These are phyloP conservation scores for Nymphalis polychloros DNA, from an alignment of 2,888 invertebrate genomes.

Conservation along the genomic window DNA sequence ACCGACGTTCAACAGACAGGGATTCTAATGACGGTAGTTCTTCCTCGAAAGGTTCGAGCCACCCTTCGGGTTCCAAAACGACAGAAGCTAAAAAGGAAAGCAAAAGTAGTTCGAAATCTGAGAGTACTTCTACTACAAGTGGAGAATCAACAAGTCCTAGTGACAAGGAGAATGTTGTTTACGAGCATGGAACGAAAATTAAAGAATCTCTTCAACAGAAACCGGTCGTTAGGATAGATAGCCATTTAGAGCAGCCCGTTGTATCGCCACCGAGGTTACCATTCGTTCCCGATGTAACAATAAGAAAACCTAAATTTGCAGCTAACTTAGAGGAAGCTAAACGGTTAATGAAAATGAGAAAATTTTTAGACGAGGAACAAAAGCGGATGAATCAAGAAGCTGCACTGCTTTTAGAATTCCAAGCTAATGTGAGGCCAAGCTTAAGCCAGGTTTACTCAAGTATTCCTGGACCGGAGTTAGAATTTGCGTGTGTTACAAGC, in stretches of 20 bases:
- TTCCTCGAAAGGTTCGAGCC: conserved; percentile 72
- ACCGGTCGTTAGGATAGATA: conserved; percentile 65
- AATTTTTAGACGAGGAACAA: conserved; percentile 83
- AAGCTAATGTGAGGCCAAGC: conserved; percentile 75
- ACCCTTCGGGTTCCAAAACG: conserved; percentile 61
- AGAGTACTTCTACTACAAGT: conserved; percentile 70
- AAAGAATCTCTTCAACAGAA: conserved; percentile 53
- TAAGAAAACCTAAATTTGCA: conserved; percentile 86
- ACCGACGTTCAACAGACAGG: conserved; percentile 88
- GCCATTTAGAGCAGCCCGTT: conserved; percentile 65
- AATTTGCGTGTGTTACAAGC: conserved; percentile 69
- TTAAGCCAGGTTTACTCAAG: conserved; percentile 76
- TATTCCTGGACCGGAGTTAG: conserved; percentile 75
- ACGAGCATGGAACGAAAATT: conserved; percentile 47
- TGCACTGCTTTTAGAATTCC: conserved; percentile 72
- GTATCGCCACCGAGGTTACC: conserved; percentile 64
- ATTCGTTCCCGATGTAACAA: conserved; percentile 73
- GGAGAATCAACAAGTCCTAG: conserved; percentile 78
- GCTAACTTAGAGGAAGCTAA: conserved; percentile 85
- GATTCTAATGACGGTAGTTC: conserved; percentile 89
- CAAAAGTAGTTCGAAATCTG: conserved; percentile 72
- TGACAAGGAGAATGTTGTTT: conserved; percentile 66
- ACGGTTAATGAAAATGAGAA: conserved; percentile 84
- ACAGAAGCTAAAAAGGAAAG: conserved; percentile 66
- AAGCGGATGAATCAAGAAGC: conserved; percentile 79